Percentiles rank a stretch among this genome's conserved stretches.
phyloP scores from a whole-genome alignment of 2,888 invertebrate species.

The Lithodes maja region DNA sequence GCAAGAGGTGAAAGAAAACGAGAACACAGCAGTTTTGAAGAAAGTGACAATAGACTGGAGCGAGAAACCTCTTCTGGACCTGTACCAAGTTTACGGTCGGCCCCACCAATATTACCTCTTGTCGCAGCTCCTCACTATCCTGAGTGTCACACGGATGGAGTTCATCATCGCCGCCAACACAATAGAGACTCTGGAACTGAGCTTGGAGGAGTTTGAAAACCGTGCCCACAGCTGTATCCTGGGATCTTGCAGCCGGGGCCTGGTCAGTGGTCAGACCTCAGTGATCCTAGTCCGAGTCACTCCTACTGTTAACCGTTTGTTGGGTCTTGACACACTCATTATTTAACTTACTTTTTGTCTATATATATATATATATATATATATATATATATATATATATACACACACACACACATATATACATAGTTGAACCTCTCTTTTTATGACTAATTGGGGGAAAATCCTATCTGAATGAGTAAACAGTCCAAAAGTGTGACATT shows the following conservation, averaged over 20 bases:
- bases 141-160: slow-evolving; percentile 46
- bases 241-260: slow-evolving; percentile 35
- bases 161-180: slow-evolving; percentile 52
- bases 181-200: slow-evolving; percentile 60
- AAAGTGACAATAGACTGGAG: slow-evolving; percentile 37
- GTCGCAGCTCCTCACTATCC: slow-evolving; percentile 42
- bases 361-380: no score
- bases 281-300: slow-evolving; percentile 49
- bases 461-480: no score
- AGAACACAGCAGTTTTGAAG: neutral
- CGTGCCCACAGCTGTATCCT: slow-evolving; percentile 42
- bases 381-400: no score
- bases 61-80: slow-evolving; percentile 43
- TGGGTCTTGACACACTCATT: slow-evolving; percentile 32
- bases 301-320: slow-evolving; percentile 32
- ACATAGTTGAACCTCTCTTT: no score
- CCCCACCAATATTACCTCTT: slow-evolving; percentile 53
- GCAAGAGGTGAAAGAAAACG: slow-evolving; percentile 2
- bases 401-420: no score
- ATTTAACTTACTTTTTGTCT: no score
- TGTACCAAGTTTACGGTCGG: slow-evolving; percentile 53
- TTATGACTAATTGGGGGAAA: no score
- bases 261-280: slow-evolving; percentile 29
- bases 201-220: slow-evolving; percentile 57
- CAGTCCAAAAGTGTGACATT: no score